phyloP scores from a whole-genome alignment of 2,888 invertebrate genomes.

The Cataglyphis cursor region DNA sequence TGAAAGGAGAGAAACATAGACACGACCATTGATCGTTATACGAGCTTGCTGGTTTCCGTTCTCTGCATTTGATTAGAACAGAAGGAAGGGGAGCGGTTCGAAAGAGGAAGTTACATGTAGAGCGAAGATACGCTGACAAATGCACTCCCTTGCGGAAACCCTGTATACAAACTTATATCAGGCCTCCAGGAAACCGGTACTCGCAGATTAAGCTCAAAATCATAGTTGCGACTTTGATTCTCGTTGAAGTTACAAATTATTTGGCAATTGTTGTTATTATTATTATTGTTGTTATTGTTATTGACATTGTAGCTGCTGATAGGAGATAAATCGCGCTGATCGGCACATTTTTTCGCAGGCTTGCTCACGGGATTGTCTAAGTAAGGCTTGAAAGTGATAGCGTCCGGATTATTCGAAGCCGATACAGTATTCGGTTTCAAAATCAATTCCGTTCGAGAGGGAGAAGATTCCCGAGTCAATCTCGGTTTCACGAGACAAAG shows the following conservation, averaged over 20 bases:
- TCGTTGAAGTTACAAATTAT: constrained; percentile 82
- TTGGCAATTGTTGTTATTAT: constrained; percentile 78
- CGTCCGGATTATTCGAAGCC: constrained; percentile 88
- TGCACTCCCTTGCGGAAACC: constrained; percentile 80
- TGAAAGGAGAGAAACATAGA: not conserved
- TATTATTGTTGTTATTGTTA: constrained; percentile 78
- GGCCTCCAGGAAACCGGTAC: constrained; percentile 81
- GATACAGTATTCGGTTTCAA: constrained; percentile 74
- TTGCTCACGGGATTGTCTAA: constrained; percentile 90
- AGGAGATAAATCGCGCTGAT: constrained; percentile 69
- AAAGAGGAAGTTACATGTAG: constrained; percentile 18
- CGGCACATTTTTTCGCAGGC: constrained; percentile 70
- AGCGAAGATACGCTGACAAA: constrained; percentile 77
- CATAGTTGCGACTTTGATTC: constrained; percentile 76
- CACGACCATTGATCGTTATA: not conserved
- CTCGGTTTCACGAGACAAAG: constrained; percentile 86
- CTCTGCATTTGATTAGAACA: not conserved
- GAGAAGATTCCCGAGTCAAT: constrained; percentile 61
- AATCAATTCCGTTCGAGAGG: constrained; percentile 76
- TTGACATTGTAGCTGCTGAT: constrained; percentile 62
- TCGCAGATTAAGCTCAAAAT: constrained; percentile 81
- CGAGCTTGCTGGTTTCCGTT: not conserved
- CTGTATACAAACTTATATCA: constrained; percentile 70
- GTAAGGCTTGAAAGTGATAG: constrained; percentile 93
- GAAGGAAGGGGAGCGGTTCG: not conserved